Conservation (phyloP, 1,140 invertebrate genomes). For the Temnothorax curvispinosus region DNA sequence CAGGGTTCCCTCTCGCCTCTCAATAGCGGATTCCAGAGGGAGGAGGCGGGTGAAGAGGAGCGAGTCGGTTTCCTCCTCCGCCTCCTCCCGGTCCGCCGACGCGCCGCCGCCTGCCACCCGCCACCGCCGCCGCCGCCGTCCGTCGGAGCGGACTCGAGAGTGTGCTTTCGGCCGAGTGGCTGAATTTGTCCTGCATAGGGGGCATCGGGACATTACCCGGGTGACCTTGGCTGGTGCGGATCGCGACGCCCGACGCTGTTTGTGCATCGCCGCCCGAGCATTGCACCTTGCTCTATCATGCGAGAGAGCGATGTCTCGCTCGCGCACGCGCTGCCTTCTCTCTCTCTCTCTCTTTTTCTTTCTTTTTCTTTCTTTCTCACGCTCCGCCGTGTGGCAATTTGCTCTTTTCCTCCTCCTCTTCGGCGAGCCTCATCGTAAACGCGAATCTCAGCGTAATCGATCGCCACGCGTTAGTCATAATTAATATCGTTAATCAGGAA, state of each 20-base stretch:
- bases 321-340: background rate
- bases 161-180: constrained; percentile 76
- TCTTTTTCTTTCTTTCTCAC: background rate
- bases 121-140: background rate
- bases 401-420: background rate
- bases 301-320: constrained; percentile 63
- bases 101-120: background rate
- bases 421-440: background rate
- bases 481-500: constrained; percentile 1
- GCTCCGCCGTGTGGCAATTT: background rate
- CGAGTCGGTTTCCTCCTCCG: background rate
- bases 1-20: constrained; percentile 19
- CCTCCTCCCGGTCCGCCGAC: background rate
- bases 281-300: constrained; percentile 85
- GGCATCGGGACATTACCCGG: constrained; percentile 86
- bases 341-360: background rate
- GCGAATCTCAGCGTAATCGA: constrained; percentile 17
- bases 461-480: constrained; percentile 6
- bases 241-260: constrained; percentile 81
- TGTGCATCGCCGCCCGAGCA: constrained; percentile 83
- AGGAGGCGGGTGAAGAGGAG: background rate
- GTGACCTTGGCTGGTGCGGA: constrained; percentile 84
- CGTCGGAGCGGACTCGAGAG: constrained; percentile 38
- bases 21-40: constrained; percentile 39
- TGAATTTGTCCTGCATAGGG: constrained; percentile 86